Conservation (phyloP, 2,113 vertebrate genomes). For the Oncorhynchus kisutch region DNA sequence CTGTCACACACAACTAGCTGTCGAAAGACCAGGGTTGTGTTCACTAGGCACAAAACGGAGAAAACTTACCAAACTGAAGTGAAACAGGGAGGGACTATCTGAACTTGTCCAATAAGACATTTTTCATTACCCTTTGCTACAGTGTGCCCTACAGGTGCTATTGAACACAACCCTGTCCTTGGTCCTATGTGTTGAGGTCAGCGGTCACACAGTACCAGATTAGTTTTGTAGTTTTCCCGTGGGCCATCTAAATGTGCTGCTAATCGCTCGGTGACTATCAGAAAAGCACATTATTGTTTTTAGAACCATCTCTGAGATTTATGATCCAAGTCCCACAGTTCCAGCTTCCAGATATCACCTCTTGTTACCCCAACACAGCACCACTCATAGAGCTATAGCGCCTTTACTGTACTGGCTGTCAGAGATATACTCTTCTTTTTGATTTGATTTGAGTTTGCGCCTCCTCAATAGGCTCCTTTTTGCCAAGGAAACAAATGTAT, state of each 20-base stretch:
- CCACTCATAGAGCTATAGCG: not conserved
- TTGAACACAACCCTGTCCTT: too few relatives aligned
- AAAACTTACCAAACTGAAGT: not conserved
- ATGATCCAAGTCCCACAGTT: conserved; percentile 7
- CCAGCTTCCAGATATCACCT: conserved; percentile 23
- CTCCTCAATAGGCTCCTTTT: too few relatives aligned
- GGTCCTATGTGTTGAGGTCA: too few relatives aligned
- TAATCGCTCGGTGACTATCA: too few relatives aligned
- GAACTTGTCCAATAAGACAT: not conserved
- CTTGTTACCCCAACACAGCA: conserved; percentile 17
- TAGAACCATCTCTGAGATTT: conserved; percentile 35
- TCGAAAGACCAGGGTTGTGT: not conserved
- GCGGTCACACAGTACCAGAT: too few relatives aligned
- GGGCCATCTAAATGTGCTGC: too few relatives aligned
- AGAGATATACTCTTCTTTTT: too few relatives aligned
- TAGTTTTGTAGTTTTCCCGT: too few relatives aligned
- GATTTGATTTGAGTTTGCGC: not conserved
- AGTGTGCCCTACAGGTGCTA: not conserved
- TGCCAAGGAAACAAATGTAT: too few relatives aligned
- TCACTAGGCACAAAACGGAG: too few relatives aligned
- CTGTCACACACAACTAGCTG: not conserved
- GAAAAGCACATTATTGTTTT: conserved; percentile 25
- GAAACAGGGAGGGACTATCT: not conserved
- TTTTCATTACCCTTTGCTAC: too few relatives aligned
- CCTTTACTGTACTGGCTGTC: not conserved